These are phyloP conservation scores for Lepidurus arcticus DNA, from an alignment of 1,140 invertebrate species.

Conservation along the genomic window DNA sequence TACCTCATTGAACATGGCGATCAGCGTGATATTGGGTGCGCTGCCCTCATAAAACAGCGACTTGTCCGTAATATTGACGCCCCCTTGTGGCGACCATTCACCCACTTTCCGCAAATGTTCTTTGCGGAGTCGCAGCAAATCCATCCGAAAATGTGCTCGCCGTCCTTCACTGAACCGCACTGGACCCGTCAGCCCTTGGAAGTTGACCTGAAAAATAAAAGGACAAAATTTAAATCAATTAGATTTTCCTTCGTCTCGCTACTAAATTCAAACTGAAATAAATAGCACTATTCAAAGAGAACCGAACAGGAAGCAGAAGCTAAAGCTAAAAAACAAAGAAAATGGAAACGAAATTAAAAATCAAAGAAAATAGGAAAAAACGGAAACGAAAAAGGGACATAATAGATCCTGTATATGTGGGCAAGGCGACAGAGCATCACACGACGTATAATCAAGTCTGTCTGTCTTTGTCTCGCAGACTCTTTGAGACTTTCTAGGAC, in stretches of 20 bases:
- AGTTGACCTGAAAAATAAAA: conserved; percentile 54
- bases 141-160: conserved; percentile 74
- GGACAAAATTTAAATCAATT: background rate
- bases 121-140: conserved; percentile 73
- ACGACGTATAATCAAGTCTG: conserved; percentile 6
- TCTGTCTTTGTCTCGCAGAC: conserved; percentile 15
- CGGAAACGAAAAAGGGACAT: too few relatives aligned
- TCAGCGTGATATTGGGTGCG: conserved; percentile 77
- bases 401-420: background rate
- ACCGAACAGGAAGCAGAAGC: background rate
- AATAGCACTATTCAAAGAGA: background rate
- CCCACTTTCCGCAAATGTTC: conserved; percentile 72
- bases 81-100: conserved; percentile 64
- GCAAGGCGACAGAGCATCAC: conserved; percentile 5
- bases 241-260: background rate
- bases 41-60: conserved; percentile 77
- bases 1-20: conserved; percentile 83
- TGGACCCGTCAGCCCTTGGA: conserved; percentile 78
- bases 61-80: conserved; percentile 75
- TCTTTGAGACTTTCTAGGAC: background rate
- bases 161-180: conserved; percentile 80
- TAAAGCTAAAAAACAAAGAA: background rate
- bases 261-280: background rate
- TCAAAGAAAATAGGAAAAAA: background rate
- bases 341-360: background rate